These are phyloP conservation scores for Andricus quercusramuli DNA, from an alignment of 2,888 invertebrate genomes.

Conservation along the genomic window DNA sequence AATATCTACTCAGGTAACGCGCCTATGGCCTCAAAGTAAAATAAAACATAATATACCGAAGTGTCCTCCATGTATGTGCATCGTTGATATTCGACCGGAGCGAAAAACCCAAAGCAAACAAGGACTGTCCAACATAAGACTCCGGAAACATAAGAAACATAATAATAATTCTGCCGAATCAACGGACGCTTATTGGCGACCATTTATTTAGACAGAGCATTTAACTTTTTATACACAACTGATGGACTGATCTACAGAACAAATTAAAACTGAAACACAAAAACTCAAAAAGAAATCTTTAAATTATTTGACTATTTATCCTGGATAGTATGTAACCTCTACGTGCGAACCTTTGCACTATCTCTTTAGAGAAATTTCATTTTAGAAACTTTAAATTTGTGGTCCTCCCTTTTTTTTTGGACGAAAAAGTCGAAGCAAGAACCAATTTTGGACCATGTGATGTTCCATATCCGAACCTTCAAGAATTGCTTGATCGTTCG, in stretches of 20 bases:
- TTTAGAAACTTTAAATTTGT: background rate
- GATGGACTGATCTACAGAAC: conserved; percentile 44
- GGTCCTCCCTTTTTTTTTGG: conserved; percentile 25
- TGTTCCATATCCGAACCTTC: conserved; percentile 76
- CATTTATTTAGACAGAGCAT: conserved; percentile 39
- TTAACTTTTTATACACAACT: conserved; percentile 47
- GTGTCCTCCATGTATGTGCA: conserved; percentile 33
- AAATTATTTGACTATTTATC: conserved; percentile 20
- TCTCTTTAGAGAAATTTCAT: background rate
- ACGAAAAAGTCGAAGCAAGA: conserved; percentile 43
- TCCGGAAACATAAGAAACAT: conserved; percentile 63
- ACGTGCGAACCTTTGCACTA: conserved; percentile 29
- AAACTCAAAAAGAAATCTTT: background rate
- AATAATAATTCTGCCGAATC: conserved; percentile 42
- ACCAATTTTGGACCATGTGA: conserved; percentile 58
- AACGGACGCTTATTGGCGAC: conserved; percentile 14
- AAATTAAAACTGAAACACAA: conserved; percentile 23
- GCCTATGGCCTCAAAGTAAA: conserved; percentile 39
- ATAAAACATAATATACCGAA: conserved; percentile 38
- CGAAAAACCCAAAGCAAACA: background rate
- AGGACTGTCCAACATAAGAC: conserved; percentile 62
- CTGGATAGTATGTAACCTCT: conserved; percentile 19
- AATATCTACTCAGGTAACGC: conserved; percentile 27
- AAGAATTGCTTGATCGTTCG: conserved; percentile 77
- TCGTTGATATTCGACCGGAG: conserved; percentile 37